Evolutionary conservation across 2,113 vertebrate genomes (phyloP), one percentile per base, ranked within the genome.

Genomic region (Galemys pyrenaicus): DNA sequence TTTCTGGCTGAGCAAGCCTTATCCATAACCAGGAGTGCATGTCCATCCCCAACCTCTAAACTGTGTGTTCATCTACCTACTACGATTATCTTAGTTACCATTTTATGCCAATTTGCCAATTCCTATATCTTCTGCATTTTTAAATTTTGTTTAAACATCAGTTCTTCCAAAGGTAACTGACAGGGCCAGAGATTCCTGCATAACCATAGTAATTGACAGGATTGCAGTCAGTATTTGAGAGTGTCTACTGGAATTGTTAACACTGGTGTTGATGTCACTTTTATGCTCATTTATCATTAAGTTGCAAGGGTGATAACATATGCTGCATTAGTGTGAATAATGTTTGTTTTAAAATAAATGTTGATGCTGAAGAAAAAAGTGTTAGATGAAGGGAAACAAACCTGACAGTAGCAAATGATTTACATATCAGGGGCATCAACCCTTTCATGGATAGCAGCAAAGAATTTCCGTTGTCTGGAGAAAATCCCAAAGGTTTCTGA

Each of bases 261-360:
- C 56, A 32, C 46, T 91, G 41, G 51, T 93, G 94, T 96, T 95
- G 84, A 88, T 97, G 80, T 89, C 87, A 94, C 94, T 90, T 94
- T 89, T 71, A 67, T 70, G 84, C 51, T 97, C 94, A 85, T 94
- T 96, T 95, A 93, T 84, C 92, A 87, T 93, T 95, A 96, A 97
- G 92, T 93, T 71, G 26, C 71, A 96, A 7, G 41, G 56, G 87
- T 93, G 96, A 92, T 96, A 96, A 94, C 95, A 78, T 90, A 88
- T 96, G 95, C 95, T 62, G 44, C 84, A 68, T 85, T 74, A n/a
- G 87, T 95, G 95, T 85, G 87, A 96, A 80, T 68, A 65, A 73
- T 87, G 92, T 96, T 95, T 97, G 95, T 96, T 97, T 96, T 96
- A 97, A 96, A 96, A 97, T 96, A 96, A 97, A 96, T 78, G 87